Percentiles rank a stretch among this genome's conserved stretches.
Evolutionary conservation across 1,140 invertebrate species (phyloP).

Genomic region (Sogatella furcifera): DNA sequence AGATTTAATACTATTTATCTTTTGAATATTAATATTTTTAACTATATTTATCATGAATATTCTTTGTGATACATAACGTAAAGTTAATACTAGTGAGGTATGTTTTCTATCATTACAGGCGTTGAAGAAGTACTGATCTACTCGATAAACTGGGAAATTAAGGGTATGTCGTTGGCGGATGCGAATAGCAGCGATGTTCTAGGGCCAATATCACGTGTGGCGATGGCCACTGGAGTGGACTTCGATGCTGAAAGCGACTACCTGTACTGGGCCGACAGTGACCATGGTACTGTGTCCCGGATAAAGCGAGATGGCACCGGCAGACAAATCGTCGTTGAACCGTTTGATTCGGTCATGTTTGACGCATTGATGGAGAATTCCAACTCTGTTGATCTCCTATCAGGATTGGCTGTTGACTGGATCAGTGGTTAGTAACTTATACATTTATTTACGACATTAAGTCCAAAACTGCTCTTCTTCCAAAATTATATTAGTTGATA

Average conservation of each 20-base stretch:
- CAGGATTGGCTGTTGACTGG: slow-evolving; percentile 40
- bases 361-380: slow-evolving; percentile 37
- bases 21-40: background rate
- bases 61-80: background rate
- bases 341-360: slow-evolving; percentile 32
- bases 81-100: too few species aligned
- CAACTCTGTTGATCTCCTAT: slow-evolving; percentile 49
- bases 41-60: background rate
- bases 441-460: too few species aligned
- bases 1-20: too few species aligned
- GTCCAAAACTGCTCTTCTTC: too few species aligned
- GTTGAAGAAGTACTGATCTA: slow-evolving; percentile 62
- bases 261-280: slow-evolving; percentile 72
- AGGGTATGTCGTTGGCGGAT: slow-evolving; percentile 47
- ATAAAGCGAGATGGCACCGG: slow-evolving; percentile 67
- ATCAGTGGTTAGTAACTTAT: slow-evolving; percentile 27
- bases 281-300: slow-evolving; percentile 58
- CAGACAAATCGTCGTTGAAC: slow-evolving; percentile 44
- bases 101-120: too few species aligned
- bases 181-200: slow-evolving; percentile 39
- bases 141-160: slow-evolving; percentile 62
- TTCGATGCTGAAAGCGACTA: slow-evolving; percentile 57
- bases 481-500: too few species aligned
- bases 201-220: slow-evolving; percentile 64
- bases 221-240: slow-evolving; percentile 62